These are phyloP conservation scores for Nothobranchius furzeri DNA, from an alignment of 2,113 vertebrate genomes.

Conservation along the genomic window DNA sequence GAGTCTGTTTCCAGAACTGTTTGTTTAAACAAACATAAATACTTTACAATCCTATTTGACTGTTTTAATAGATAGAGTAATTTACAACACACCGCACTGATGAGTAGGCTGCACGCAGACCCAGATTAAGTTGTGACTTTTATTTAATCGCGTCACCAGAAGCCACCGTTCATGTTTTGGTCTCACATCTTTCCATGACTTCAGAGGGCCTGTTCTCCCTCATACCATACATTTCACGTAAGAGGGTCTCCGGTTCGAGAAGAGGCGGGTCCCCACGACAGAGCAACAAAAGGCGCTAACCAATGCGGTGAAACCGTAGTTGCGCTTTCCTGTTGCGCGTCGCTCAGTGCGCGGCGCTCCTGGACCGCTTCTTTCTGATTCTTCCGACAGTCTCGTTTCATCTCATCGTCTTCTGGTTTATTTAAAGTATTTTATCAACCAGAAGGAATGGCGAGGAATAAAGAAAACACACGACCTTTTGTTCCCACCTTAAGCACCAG, in stretches of 20 bases:
- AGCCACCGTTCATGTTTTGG: no score
- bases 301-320: no score
- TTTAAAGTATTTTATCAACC: no score
- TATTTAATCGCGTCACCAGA: no score
- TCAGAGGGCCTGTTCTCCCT: no score
- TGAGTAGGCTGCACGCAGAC: neutral
- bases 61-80: conserved; percentile 2
- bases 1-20: neutral
- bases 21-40: neutral
- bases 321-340: conserved; percentile 16
- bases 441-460: no score
- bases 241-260: neutral
- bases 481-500: neutral
- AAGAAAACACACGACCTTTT: neutral
- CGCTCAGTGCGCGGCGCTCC: neutral
- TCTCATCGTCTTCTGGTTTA: neutral
- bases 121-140: neutral
- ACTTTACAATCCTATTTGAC: conserved; percentile 3
- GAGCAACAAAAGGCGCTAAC: neutral
- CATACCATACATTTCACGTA: no score
- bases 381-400: neutral
- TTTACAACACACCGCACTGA: neutral
- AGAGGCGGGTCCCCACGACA: neutral
- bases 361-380: neutral
- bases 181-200: no score